A percentile compares a stretch with the other conserved stretches of the same genome.
Evolutionary conservation across 2,888 invertebrate genomes (phyloP).

Genomic region (Drosophila mimetica): DNA sequence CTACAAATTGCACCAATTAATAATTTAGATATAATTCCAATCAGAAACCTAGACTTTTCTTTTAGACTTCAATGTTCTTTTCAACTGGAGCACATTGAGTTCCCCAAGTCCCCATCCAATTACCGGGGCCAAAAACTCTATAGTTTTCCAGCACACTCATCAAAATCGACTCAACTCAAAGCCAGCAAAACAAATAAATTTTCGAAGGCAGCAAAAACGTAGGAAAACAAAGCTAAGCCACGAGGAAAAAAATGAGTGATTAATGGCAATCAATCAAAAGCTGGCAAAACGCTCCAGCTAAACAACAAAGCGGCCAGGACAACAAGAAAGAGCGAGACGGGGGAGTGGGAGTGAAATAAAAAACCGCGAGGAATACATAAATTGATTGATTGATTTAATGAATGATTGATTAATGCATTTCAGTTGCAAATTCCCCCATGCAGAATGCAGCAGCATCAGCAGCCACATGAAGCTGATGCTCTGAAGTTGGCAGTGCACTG

Average conservation of each 20-base stretch:
- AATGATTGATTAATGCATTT: slow-evolving; percentile 82
- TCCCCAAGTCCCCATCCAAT: slow-evolving; percentile 46
- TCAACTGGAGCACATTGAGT: slow-evolving; percentile 12
- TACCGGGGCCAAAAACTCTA: slow-evolving; percentile 23
- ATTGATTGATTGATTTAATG: slow-evolving; percentile 82
- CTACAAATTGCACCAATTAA: neutral
- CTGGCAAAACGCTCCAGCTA: slow-evolving; percentile 48
- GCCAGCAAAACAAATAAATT: slow-evolving; percentile 44
- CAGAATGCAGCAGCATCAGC: slow-evolving; percentile 67
- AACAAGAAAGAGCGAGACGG: slow-evolving; percentile 18
- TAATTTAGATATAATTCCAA: neutral
- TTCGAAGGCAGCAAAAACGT: slow-evolving; percentile 20
- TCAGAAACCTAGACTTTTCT: neutral
- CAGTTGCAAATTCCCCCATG: slow-evolving; percentile 79
- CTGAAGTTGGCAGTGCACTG: slow-evolving; percentile 26
- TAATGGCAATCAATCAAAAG: slow-evolving; percentile 78
- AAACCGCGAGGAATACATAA: slow-evolving; percentile 63
- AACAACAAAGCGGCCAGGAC: slow-evolving; percentile 20
- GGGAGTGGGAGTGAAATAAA: slow-evolving; percentile 17
- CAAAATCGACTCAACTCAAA: slow-evolving; percentile 42
- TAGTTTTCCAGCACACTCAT: slow-evolving; percentile 41
- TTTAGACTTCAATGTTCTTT: slow-evolving; percentile 4
- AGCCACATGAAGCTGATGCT: slow-evolving; percentile 29
- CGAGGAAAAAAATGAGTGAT: slow-evolving; percentile 72
- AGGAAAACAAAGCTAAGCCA: slow-evolving; percentile 39